Conservation (phyloP, 2,888 invertebrate genomes). For the Andricus curvator region DNA sequence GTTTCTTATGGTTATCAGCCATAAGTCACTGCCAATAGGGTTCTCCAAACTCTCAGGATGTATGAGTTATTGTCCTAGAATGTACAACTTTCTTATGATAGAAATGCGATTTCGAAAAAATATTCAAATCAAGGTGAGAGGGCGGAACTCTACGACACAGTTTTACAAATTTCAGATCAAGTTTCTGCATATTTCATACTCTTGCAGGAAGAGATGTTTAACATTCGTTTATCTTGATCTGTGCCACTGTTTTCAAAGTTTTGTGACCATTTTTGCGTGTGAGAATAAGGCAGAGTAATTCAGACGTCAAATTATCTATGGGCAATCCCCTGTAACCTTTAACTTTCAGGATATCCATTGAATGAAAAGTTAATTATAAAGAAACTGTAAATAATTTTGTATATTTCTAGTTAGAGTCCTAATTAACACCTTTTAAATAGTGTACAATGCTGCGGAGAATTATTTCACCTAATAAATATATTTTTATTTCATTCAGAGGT, state of each 20-base stretch:
- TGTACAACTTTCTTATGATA: not conserved
- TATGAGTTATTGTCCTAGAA: constrained; percentile 21
- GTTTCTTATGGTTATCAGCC: constrained; percentile 34
- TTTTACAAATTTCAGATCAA: not conserved
- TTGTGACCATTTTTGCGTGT: not conserved
- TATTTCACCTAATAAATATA: too few species aligned
- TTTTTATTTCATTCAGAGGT: too few species aligned
- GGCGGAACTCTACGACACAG: not conserved
- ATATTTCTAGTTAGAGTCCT: too few species aligned
- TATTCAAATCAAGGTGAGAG: constrained; percentile 26
- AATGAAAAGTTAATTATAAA: too few species aligned
- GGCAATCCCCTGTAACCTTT: too few species aligned
- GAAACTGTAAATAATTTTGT: too few species aligned
- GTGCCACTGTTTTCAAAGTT: not conserved
- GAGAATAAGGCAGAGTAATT: not conserved
- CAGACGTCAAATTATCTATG: too few species aligned
- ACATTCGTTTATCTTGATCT: not conserved
- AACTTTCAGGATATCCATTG: too few species aligned
- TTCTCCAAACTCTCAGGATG: constrained; percentile 10
- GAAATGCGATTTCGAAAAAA: constrained; percentile 9
- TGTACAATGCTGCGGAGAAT: too few species aligned
- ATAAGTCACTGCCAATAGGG: constrained; percentile 32
- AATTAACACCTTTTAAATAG: too few species aligned
- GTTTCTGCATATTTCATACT: not conserved
- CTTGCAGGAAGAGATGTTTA: not conserved